phyloP scores from a whole-genome alignment of 2,113 vertebrate species.

The Ophiodon elongatus region DNA sequence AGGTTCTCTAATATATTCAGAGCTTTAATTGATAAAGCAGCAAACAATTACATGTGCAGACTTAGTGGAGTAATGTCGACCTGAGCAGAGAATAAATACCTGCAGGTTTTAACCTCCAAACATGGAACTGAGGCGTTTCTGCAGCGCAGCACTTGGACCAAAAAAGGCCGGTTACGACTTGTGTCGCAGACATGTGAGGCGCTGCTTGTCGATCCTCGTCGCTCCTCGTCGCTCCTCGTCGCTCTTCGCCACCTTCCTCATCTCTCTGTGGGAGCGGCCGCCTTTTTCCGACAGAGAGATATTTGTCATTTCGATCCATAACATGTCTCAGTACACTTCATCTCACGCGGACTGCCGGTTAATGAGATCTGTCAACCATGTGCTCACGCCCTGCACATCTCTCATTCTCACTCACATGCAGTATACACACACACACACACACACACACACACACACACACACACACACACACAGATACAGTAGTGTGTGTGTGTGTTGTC shows the following conservation, averaged over 20 bases:
- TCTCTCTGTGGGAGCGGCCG: constrained; percentile 10
- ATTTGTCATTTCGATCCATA: constrained; percentile 53
- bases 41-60: no score
- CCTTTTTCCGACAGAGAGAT: constrained; percentile 12
- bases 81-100: no score
- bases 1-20: no score
- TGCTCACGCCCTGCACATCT: constrained; percentile 2
- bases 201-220: no score
- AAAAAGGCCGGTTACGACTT: no score
- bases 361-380: constrained; percentile 54
- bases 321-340: constrained; percentile 42
- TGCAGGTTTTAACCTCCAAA: no score
- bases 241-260: not conserved
- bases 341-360: constrained; percentile 34
- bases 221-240: no score
- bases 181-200: constrained; percentile 9
- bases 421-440: no score
- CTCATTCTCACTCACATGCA: constrained; percentile 12
- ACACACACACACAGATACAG: not conserved
- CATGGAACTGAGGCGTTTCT: no score
- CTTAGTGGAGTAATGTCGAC: no score
- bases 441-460: not conserved
- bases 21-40: no score
- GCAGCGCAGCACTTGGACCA: no score
- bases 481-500: constrained; percentile 5